Conservation (phyloP, 2,797 vertebrate genomes). For the Hippoglossus hippoglossus region DNA sequence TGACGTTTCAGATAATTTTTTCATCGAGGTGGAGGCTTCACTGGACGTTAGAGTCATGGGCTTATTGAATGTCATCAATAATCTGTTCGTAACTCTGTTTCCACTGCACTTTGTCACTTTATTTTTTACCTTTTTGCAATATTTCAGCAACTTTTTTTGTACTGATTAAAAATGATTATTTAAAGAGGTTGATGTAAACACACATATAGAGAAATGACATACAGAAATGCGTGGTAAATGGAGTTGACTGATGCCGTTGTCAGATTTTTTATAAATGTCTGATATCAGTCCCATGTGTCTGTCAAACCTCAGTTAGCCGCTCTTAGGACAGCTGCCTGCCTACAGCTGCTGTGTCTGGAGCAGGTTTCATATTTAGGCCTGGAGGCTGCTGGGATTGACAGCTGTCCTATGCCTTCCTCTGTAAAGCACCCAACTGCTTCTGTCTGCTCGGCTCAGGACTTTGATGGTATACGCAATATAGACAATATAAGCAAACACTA, state of each 20-base stretch:
- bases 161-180: neutral
- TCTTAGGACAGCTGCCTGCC: constrained; percentile 52
- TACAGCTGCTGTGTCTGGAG: constrained; percentile 56
- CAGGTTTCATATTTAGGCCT: constrained; percentile 48
- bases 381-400: constrained; percentile 39
- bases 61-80: too few relatives aligned
- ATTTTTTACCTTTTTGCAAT: neutral
- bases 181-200: neutral
- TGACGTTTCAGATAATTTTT: too few relatives aligned
- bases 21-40: too few relatives aligned
- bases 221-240: neutral
- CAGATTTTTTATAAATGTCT: neutral
- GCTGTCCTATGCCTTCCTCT: constrained; percentile 33
- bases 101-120: neutral
- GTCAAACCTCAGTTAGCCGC: constrained; percentile 14
- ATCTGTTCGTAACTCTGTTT: neutral
- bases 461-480: neutral
- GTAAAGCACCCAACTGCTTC: neutral
- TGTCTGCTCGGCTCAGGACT: neutral
- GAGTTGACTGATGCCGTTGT: neutral
- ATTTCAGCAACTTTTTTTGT: neutral
- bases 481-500: neutral
- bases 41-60: too few relatives aligned
- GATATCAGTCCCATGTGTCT: neutral
- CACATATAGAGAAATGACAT: neutral